Percentiles rank a stretch among this genome's conserved stretches.
Conservation (phyloP, 2,888 invertebrate species). For the Standfussiana lucernea region DNA sequence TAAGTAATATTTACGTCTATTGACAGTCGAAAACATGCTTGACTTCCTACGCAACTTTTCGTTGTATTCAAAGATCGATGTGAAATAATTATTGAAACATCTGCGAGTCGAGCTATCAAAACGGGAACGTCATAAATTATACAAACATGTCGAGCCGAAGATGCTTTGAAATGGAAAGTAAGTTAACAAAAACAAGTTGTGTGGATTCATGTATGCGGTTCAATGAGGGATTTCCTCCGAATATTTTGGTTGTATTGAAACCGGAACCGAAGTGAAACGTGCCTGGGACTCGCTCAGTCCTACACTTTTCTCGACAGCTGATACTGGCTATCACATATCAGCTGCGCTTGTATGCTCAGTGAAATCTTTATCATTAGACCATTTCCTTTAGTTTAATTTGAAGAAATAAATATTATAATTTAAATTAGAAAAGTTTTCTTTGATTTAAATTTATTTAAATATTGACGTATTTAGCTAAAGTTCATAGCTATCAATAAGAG, state of each 20-base stretch:
- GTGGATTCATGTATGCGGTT: conserved; percentile 44
- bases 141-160: conserved; percentile 49
- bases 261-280: conserved; percentile 84
- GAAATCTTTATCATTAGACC: conserved; percentile 45
- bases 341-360: conserved; percentile 59
- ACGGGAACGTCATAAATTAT: conserved; percentile 33
- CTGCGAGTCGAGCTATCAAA: conserved; percentile 7
- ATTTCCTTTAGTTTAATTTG: conserved; percentile 21
- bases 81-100: background rate
- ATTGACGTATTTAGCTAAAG: background rate
- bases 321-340: conserved; percentile 79
- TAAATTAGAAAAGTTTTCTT: background rate
- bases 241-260: conserved; percentile 69
- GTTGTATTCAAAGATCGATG: background rate
- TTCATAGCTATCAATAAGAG: conserved; percentile 5
- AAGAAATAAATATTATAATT: background rate
- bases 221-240: conserved; percentile 53
- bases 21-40: conserved; percentile 3
- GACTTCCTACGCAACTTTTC: conserved; percentile 16
- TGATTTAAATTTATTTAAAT: background rate
- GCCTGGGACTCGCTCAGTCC: conserved; percentile 50
- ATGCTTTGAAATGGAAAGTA: conserved; percentile 63
- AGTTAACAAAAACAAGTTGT: conserved; percentile 60
- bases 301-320: conserved; percentile 70
- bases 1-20: conserved; percentile 26